Evolutionary conservation across 2,888 invertebrate genomes (phyloP).

Genomic region (Orthosia incerta): DNA sequence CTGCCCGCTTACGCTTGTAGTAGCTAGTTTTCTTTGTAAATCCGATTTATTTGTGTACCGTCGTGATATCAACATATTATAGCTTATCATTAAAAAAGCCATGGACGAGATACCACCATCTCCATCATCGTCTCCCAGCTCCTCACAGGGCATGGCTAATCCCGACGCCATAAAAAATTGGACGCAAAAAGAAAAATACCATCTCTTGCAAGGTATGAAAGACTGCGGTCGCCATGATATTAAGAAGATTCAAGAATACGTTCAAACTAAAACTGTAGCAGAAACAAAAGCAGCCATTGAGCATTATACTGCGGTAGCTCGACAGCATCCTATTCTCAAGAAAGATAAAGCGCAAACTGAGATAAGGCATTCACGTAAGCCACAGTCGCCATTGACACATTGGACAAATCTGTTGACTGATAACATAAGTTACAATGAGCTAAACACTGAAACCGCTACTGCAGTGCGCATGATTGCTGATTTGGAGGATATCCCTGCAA

Average conservation of each 20-base stretch:
- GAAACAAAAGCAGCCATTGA: conserved; percentile 75
- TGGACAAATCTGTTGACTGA: conserved; percentile 83
- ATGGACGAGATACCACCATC: neutral
- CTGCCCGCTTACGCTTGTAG: too few relatives aligned
- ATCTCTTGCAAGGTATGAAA: conserved; percentile 76
- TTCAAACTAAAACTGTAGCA: conserved; percentile 73
- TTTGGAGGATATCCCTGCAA: conserved; percentile 78
- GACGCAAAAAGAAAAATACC: conserved; percentile 80
- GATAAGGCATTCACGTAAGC: conserved; percentile 13
- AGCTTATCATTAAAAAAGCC: too few relatives aligned
- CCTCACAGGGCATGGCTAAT: neutral
- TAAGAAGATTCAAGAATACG: conserved; percentile 65
- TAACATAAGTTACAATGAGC: conserved; percentile 72
- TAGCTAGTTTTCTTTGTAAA: too few relatives aligned
- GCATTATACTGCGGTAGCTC: conserved; percentile 73
- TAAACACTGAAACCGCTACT: conserved; percentile 79
- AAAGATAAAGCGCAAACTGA: conserved; percentile 8
- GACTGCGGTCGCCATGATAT: conserved; percentile 70
- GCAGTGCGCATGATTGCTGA: conserved; percentile 84
- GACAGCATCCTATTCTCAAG: conserved; percentile 52
- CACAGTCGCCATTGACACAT: conserved; percentile 74
- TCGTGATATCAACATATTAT: too few relatives aligned
- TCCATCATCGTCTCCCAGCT: neutral
- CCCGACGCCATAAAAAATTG: conserved; percentile 69
- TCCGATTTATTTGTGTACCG: too few relatives aligned